Evolutionary conservation across 2,888 invertebrate genomes (phyloP), one percentile per base, ranked within the genome.

Genomic region (Volucella inanis): DNA sequence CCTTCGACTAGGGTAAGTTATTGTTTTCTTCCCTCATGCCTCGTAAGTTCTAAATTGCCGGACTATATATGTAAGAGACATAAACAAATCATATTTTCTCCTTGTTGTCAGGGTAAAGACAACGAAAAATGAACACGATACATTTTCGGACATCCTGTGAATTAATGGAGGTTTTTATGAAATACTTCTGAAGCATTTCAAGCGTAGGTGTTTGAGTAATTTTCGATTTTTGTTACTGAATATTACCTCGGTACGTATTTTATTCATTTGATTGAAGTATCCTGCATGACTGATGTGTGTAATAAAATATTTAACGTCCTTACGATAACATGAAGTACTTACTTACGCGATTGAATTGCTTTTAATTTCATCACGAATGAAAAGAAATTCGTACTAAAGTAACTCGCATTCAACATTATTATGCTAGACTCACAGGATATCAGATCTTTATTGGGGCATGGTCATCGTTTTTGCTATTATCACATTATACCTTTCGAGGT

Each of bases 111-210:
- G 39, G 1, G 39, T 49, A 70, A 18, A 41, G 31, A 79, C 54
- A 70, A 54, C 57, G 79, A 71, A 70, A 84, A 78, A 78, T 83
- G 61, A 64, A 64, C 57, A 54, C 43, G 57, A 78, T 83, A 74
- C 55, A 68, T 74, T 78, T 78, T 83, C 50, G 71, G 82, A 68
- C 77, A 57, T 71, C 55, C 72, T 61, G 55, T 62, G 55, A 43
- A 74, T 70, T 70, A 64, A 79, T 83, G 78, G 64, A 15, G 10
- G 10, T 62, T 49, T 72, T 59, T 31, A 31, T 31, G 31, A 31
- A 31, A 31, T 4, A 31, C 31, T 6, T 0, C 31, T 31, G 31
- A 31, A 31, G 31, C 6, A 31, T 31, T 39, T 50, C 57, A 52
- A 52, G 12, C 14, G 65, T 59, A 65, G 57, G 78, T 45, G 61